Evolutionary conservation across 2,888 invertebrate genomes (phyloP).

Genomic region (Cantharis rufa): DNA sequence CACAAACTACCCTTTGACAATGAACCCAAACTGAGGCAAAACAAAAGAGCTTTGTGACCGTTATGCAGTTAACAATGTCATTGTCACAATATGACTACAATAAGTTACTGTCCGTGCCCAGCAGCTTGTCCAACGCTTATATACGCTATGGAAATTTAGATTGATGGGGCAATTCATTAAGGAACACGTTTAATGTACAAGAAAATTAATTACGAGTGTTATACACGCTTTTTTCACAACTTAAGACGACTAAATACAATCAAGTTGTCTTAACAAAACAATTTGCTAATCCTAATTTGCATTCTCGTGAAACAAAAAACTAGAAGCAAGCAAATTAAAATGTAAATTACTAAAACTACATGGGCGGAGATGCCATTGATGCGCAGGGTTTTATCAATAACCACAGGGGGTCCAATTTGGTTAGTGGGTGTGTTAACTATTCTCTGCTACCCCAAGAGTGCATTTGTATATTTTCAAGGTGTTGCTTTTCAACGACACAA

Average conservation of each 20-base stretch:
- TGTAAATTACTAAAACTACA: constrained; percentile 9
- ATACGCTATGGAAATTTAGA: constrained; percentile 35
- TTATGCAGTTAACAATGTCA: constrained; percentile 51
- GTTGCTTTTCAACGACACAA: background rate
- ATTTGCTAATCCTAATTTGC: background rate
- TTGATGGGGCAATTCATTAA: constrained; percentile 37
- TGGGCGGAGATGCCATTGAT: constrained; percentile 25
- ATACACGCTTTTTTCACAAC: background rate
- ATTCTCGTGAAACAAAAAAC: constrained; percentile 1
- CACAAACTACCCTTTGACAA: constrained; percentile 47
- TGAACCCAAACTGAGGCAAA: constrained; percentile 49
- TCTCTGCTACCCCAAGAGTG: background rate
- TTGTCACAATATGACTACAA: constrained; percentile 44
- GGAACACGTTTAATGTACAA: constrained; percentile 13
- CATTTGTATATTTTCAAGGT: background rate
- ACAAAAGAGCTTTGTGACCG: constrained; percentile 51
- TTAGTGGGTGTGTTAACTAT: constrained; percentile 35
- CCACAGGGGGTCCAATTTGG: constrained; percentile 39
- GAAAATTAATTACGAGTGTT: constrained; percentile 24
- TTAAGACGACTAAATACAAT: background rate
- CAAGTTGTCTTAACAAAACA: background rate
- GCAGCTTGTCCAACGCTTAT: constrained; percentile 38
- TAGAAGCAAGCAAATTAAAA: background rate
- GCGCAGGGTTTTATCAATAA: constrained; percentile 18
- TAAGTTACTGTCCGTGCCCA: constrained; percentile 45